Conservation (phyloP, 2,113 vertebrate species). For the Erythrocercus mccallii region DNA sequence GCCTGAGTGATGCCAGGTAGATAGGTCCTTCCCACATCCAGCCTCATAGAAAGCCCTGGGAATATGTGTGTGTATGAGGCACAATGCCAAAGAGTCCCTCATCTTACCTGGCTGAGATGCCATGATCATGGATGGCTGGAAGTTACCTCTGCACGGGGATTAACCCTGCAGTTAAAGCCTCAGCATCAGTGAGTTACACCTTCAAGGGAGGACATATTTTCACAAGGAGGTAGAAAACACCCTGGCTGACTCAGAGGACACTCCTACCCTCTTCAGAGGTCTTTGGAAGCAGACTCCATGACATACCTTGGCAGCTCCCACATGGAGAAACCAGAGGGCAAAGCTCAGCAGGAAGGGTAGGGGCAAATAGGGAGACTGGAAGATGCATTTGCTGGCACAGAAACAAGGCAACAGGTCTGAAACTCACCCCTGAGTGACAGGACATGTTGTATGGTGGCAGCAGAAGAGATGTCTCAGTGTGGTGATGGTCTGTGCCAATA, state of each 20-base stretch:
- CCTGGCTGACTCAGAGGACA: background rate
- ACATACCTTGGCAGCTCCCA: background rate
- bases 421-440: background rate
- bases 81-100: background rate
- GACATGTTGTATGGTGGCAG: background rate
- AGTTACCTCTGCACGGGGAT: background rate
- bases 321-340: background rate
- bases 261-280: background rate
- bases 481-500: background rate
- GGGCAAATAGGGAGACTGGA: background rate
- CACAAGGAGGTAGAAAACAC: background rate
- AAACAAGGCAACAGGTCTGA: background rate
- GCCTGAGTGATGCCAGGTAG: background rate
- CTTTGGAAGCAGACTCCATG: background rate
- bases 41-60: background rate
- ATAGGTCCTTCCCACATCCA: background rate
- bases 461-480: background rate
- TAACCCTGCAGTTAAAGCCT: background rate
- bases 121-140: background rate
- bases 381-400: background rate
- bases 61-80: background rate
- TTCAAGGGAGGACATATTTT: background rate
- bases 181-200: background rate
- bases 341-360: background rate
- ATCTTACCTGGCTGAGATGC: background rate